Percentiles rank a stretch among this genome's conserved stretches.
These are phyloP conservation scores for Myzus persicae DNA, from an alignment of 1,140 invertebrate genomes.

Conservation along the genomic window DNA sequence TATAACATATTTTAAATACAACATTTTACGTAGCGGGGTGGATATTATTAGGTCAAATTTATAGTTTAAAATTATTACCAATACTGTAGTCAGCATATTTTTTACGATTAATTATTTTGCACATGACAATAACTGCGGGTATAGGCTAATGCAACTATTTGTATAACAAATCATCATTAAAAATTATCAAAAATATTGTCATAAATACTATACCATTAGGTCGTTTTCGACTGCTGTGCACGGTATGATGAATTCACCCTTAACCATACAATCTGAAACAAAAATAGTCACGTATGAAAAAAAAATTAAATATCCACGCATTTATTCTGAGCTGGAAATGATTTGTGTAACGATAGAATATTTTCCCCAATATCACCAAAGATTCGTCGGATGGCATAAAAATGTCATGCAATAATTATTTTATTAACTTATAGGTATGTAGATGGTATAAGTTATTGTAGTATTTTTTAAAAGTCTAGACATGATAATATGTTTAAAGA, in stretches of 20 bases:
- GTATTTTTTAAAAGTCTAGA: too few relatives aligned
- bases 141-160: not conserved
- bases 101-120: not conserved
- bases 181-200: not conserved
- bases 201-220: constrained; percentile 22
- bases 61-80: not conserved
- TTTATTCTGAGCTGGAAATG: not conserved
- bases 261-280: constrained; percentile 21
- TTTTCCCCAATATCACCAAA: not conserved
- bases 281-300: not conserved
- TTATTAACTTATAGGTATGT: too few relatives aligned
- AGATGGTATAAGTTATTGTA: too few relatives aligned
- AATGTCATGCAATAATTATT: not conserved
- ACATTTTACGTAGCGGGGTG: not conserved
- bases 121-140: not conserved
- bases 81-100: not conserved
- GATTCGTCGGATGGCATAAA: not conserved
- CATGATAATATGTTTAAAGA: not conserved
- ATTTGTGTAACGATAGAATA: not conserved
- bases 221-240: not conserved
- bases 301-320: not conserved
- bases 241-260: not conserved
- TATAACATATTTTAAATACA: not conserved
- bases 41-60: not conserved
- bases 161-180: not conserved